phyloP scores from a whole-genome alignment of 2,113 vertebrate species.

The Ceyx cyanopectus region DNA sequence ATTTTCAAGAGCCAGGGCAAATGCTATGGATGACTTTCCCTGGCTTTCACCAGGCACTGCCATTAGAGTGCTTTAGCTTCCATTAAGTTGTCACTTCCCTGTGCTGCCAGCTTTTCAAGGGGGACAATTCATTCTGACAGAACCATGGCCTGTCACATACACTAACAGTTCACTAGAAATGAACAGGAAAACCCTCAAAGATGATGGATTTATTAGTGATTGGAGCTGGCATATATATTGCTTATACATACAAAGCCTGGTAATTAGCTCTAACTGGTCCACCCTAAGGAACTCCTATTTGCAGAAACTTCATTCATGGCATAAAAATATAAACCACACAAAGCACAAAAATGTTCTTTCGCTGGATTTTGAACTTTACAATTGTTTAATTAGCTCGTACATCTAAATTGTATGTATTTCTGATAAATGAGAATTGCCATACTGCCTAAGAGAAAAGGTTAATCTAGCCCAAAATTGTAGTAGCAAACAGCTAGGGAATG shows the following conservation, averaged over 20 bases:
- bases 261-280: slow-evolving; percentile 67
- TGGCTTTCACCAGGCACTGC: slow-evolving; percentile 66
- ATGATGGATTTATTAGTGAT: slow-evolving; percentile 76
- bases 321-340: not conserved
- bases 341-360: not conserved
- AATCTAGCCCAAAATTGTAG: not conserved
- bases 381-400: not conserved
- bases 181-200: slow-evolving; percentile 70
- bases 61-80: slow-evolving; percentile 79
- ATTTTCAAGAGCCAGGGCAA: slow-evolving; percentile 67
- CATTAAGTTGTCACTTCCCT: slow-evolving; percentile 82
- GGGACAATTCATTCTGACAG: slow-evolving; percentile 80
- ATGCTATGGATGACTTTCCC: slow-evolving; percentile 16
- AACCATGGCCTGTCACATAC: slow-evolving; percentile 70
- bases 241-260: slow-evolving; percentile 38
- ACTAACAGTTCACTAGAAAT: slow-evolving; percentile 74
- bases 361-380: not conserved
- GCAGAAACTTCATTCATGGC: not conserved
- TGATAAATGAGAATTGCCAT: not conserved
- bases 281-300: not conserved
- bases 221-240: slow-evolving; percentile 68
- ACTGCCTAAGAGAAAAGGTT: not conserved
- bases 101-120: slow-evolving; percentile 62
- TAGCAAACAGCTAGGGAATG: not conserved
- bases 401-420: not conserved